A percentile compares a stretch with the other conserved stretches of the same genome.
Evolutionary conservation across 2,888 invertebrate genomes (phyloP).

Genomic region (Deroplatys truncata): DNA sequence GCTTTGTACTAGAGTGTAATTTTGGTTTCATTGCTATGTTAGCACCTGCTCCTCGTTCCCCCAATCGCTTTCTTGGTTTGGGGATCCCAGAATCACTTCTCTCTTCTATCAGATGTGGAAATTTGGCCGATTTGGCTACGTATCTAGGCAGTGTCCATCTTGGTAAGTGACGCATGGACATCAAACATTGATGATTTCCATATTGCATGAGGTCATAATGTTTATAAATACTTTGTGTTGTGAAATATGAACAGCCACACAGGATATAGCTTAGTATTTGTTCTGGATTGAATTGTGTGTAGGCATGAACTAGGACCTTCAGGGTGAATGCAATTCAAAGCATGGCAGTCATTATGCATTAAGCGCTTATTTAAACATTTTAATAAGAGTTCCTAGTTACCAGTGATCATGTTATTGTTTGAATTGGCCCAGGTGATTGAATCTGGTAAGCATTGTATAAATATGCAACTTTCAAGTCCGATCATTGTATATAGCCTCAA

Average conservation of each 20-base stretch:
- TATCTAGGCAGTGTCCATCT: conserved; percentile 39
- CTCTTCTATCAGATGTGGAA: conserved; percentile 40
- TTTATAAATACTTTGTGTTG: background rate
- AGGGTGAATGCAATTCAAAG: background rate
- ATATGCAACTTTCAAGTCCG: too few relatives aligned
- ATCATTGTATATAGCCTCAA: too few relatives aligned
- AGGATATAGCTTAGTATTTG: background rate
- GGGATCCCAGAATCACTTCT: conserved; percentile 26
- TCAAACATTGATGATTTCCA: background rate
- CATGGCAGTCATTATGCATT: background rate
- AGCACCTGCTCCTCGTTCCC: background rate
- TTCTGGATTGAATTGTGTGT: background rate
- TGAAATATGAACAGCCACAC: background rate
- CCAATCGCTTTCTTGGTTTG: background rate
- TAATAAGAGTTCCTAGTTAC: too few relatives aligned
- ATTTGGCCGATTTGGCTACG: conserved; percentile 45
- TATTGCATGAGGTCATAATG: background rate
- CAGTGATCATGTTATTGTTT: too few relatives aligned
- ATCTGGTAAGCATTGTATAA: too few relatives aligned
- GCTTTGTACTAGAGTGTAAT: background rate
- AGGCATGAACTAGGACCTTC: background rate
- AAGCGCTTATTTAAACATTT: too few relatives aligned
- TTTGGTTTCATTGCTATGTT: background rate
- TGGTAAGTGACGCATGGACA: conserved; percentile 23
- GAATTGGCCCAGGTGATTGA: too few relatives aligned